Base-by-base conservation (phyloP, 2,888 invertebrate species). In the Deilephila elpenor region DNA sequence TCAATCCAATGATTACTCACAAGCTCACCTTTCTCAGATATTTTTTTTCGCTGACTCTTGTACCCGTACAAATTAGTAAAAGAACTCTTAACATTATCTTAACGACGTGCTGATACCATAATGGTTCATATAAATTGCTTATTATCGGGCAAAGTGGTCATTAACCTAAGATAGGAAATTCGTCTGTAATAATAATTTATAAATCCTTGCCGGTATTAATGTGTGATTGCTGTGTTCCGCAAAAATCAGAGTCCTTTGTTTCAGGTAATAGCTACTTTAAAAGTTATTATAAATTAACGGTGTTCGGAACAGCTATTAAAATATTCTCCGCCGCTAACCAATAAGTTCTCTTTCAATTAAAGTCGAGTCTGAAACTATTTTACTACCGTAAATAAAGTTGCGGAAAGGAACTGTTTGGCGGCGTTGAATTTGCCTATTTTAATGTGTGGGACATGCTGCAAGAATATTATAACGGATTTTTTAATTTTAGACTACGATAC, bases 91-190 rank as follows among this genome's bases (percentile, higher is more conserved):
- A 81, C 84, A 86, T 91, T 89, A 91, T 91, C 91, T 91, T 87
- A 90, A 91, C 84, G 88, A 84, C 84, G 84, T 83, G 83, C 85
- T 89, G 88, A 89, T 88, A 84, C 87, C 83, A 79, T 89, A 91
- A 91, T 89, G 89, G 89, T 81, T 88, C 86, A 88, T 88, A 90
- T 91, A 91, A 91, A 91, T 92, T 90, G 87, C 89, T 88, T 88
- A 89, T 89, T 89, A 89, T 89, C 88, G 83, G 83, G 77, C 78
- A 79, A 77, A 83, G 80, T 80, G 83, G 82, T 84, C 86, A 86
- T 88, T 89, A 87, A 76, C 85, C 78, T 76, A 81, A 84, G 84
- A 82, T 84, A 86, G 79, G 79, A 84, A 82, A 82, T 83, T 80
- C 78, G 78, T 77, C 74, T 72, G 20, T 72, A 64, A 67, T 14